These are phyloP conservation scores for Gadopsis marmoratus DNA, from an alignment of 2,797 vertebrate genomes.

Conservation along the genomic window DNA sequence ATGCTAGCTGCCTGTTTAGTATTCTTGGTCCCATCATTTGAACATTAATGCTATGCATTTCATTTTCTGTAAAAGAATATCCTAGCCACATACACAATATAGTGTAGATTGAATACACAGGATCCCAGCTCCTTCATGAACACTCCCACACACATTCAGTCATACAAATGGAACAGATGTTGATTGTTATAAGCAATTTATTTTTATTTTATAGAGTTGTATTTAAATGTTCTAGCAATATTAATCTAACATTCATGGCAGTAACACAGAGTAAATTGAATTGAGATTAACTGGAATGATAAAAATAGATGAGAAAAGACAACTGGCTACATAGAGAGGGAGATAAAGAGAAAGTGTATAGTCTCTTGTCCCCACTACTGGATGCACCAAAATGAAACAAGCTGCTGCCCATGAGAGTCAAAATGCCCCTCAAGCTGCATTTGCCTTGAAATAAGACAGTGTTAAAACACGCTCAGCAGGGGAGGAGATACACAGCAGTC, in stretches of 20 bases:
- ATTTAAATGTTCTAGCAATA: slow-evolving; percentile 24
- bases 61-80: not conserved
- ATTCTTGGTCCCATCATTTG: slow-evolving; percentile 22
- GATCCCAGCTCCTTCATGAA: slow-evolving; percentile 28
- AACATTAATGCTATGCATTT: slow-evolving; percentile 11
- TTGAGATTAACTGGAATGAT: slow-evolving; percentile 11
- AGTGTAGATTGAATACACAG: slow-evolving; percentile 2
- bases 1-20: slow-evolving; percentile 23
- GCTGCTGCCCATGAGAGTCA: slow-evolving; percentile 13
- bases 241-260: slow-evolving; percentile 15
- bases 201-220: slow-evolving; percentile 33
- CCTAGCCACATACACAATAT: not conserved
- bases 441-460: slow-evolving; percentile 54
- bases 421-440: slow-evolving; percentile 54
- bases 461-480: slow-evolving; percentile 51
- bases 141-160: slow-evolving; percentile 13
- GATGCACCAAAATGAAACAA: slow-evolving; percentile 58
- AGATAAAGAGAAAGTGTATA: not conserved
- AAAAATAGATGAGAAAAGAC: not conserved
- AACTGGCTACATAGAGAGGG: not conserved
- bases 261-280: slow-evolving; percentile 7
- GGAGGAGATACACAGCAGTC: slow-evolving; percentile 32
- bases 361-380: slow-evolving; percentile 29
- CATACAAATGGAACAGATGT: slow-evolving; percentile 44
- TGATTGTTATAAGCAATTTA: slow-evolving; percentile 37